These are phyloP conservation scores for Amphimedon queenslandica DNA, from an alignment of 37 sponge, comb jelly and placozoan genomes.

Conservation along the genomic window DNA sequence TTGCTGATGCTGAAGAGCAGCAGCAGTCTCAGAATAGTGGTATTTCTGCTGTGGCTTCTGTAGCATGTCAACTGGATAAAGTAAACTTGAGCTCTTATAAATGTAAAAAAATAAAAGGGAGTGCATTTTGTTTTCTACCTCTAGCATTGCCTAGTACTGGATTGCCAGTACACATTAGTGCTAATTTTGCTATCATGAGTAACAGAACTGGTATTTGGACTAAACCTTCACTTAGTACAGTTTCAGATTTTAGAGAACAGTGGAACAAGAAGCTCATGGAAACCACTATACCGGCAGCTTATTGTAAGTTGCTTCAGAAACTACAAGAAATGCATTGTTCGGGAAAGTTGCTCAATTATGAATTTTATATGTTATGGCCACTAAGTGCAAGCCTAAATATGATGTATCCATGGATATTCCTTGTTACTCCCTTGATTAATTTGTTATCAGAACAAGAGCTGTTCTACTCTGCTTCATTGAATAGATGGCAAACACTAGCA, in stretches of 20 bases:
- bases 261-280: constrained; percentile 7
- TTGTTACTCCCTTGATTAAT: constrained; percentile 5
- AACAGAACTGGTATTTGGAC: constrained; percentile 40
- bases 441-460: neutral
- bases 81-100: neutral
- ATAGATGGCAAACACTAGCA: constrained; percentile 9
- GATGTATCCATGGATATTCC: constrained; percentile 26
- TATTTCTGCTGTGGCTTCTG: neutral
- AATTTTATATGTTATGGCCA: constrained; percentile 43
- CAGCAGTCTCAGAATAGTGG: neutral
- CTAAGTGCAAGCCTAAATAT: neutral
- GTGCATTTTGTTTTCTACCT: constrained; percentile 35
- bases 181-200: constrained; percentile 24
- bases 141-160: constrained; percentile 14
- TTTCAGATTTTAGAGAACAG: neutral
- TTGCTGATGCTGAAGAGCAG: neutral
- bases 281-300: constrained; percentile 2
- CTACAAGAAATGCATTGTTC: neutral
- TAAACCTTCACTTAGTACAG: no score
- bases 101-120: neutral
- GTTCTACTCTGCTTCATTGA: constrained; percentile 9
- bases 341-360: neutral
- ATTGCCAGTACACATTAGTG: constrained; percentile 30
- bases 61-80: neutral
- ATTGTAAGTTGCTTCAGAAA: neutral